Conservation (phyloP, 1,140 invertebrate genomes). For the Drosophila erecta region DNA sequence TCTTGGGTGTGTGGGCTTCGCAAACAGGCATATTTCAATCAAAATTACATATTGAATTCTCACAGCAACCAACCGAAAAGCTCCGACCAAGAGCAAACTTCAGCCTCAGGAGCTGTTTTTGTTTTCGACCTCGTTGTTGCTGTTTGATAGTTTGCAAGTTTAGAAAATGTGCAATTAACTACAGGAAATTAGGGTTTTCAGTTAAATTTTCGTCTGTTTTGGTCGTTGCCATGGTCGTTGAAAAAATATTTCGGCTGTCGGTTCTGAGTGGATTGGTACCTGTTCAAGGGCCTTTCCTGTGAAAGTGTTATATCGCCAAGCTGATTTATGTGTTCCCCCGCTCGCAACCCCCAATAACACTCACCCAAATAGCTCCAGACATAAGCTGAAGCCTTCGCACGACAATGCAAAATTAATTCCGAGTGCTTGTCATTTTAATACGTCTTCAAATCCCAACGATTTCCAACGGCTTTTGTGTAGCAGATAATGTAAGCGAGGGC, state of each 20-base stretch:
- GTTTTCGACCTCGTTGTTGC: conserved; percentile 44
- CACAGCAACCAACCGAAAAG: conserved; percentile 49
- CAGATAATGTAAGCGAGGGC: conserved; percentile 13
- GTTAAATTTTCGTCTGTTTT: conserved; percentile 41
- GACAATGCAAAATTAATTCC: conserved; percentile 75
- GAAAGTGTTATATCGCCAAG: conserved; percentile 5
- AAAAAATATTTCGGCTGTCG: conserved; percentile 3
- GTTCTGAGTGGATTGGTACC: background rate
- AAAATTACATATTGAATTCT: conserved; percentile 76
- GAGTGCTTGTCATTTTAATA: conserved; percentile 71
- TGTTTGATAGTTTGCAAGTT: conserved; percentile 56
- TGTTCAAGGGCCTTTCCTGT: background rate
- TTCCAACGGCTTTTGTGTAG: conserved; percentile 58
- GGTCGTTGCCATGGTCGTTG: background rate
- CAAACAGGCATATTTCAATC: conserved; percentile 82
- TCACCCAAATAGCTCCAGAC: conserved; percentile 40
- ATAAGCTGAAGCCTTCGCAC: conserved; percentile 15
- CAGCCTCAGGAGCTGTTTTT: conserved; percentile 39
- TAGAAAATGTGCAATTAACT: conserved; percentile 80
- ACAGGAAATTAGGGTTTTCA: conserved; percentile 76
- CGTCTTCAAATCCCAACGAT: conserved; percentile 59
- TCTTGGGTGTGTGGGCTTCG: conserved; percentile 33
- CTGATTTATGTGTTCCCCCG: conserved; percentile 19
- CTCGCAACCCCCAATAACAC: conserved; percentile 19
- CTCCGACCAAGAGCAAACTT: conserved; percentile 40